These are phyloP conservation scores for Cetonia aurata DNA, from an alignment of 2,888 invertebrate species.

Conservation along the genomic window DNA sequence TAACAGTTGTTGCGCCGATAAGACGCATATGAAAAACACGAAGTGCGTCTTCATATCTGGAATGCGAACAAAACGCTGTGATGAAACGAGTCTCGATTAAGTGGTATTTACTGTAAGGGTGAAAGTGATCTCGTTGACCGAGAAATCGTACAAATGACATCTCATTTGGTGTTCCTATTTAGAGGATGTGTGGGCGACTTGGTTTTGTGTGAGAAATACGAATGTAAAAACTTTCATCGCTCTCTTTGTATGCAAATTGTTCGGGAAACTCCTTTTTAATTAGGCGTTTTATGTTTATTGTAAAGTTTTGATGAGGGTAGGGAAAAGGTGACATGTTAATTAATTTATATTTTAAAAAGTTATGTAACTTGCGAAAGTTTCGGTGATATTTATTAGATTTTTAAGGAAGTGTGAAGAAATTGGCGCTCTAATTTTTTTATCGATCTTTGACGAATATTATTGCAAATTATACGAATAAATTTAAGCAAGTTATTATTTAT, in stretches of 20 bases:
- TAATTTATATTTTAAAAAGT: slow-evolving; percentile 26
- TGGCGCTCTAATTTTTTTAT: too few species aligned
- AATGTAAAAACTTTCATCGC: slow-evolving; percentile 39
- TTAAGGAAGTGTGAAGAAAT: too few species aligned
- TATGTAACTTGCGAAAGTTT: slow-evolving; percentile 21
- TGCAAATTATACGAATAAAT: too few species aligned
- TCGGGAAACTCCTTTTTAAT: slow-evolving; percentile 1
- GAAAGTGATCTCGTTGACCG: slow-evolving; percentile 29
- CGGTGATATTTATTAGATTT: too few species aligned
- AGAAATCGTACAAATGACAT: slow-evolving; percentile 11
- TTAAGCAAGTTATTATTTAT: too few species aligned
- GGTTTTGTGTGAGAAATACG: slow-evolving; percentile 3
- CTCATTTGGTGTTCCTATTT: not conserved
- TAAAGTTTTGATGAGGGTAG: not conserved
- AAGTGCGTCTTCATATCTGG: slow-evolving; percentile 26
- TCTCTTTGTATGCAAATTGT: slow-evolving; percentile 44
- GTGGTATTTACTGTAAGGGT: slow-evolving; percentile 14
- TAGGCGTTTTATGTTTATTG: slow-evolving; percentile 1
- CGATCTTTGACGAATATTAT: not conserved
- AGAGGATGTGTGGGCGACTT: slow-evolving; percentile 29
- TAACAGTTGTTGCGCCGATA: not conserved
- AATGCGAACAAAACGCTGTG: slow-evolving; percentile 12
- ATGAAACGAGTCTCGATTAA: not conserved
- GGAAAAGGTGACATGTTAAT: not conserved
- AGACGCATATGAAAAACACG: slow-evolving; percentile 19